Conservation (phyloP, 2,797 vertebrate species). For the Emydoidea blandingii region DNA sequence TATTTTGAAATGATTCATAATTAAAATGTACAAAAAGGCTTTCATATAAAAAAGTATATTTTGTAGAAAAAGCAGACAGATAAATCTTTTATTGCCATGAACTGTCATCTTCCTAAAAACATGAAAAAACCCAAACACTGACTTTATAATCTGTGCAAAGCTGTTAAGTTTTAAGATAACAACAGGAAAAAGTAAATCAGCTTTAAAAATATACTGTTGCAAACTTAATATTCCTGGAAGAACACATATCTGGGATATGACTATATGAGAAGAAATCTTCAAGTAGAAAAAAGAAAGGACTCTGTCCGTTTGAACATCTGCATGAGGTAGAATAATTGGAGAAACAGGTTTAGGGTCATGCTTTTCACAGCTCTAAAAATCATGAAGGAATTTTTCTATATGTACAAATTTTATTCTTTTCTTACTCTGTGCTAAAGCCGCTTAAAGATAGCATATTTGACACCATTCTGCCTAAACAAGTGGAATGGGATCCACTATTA, state of each 20-base stretch:
- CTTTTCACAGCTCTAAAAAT: constrained; percentile 45
- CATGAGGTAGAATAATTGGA: neutral
- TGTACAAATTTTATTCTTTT: neutral
- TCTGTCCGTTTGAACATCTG: neutral
- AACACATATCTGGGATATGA: constrained; percentile 22
- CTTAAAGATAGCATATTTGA: neutral
- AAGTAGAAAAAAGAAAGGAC: neutral
- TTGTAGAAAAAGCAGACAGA: constrained; percentile 34
- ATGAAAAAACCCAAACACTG: constrained; percentile 26
- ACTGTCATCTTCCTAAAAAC: neutral
- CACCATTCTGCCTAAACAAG: neutral
- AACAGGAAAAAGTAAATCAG: constrained; percentile 47
- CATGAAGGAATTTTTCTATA: constrained; percentile 7
- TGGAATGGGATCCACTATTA: neutral
- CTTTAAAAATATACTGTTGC: constrained; percentile 17
- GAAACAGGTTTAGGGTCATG: constrained; percentile 5
- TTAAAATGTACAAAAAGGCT: constrained; percentile 6
- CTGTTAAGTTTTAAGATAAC: constrained; percentile 44
- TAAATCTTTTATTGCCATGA: constrained; percentile 48
- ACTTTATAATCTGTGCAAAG: constrained; percentile 52
- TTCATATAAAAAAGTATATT: neutral
- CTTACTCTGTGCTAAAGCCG: neutral
- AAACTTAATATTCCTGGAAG: constrained; percentile 20
- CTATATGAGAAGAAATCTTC: constrained; percentile 1
- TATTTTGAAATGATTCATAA: neutral